Evolutionary conservation across 2,888 invertebrate species (phyloP), one percentile per base, ranked within the genome.

Genomic region (Coleophora deauratella): DNA sequence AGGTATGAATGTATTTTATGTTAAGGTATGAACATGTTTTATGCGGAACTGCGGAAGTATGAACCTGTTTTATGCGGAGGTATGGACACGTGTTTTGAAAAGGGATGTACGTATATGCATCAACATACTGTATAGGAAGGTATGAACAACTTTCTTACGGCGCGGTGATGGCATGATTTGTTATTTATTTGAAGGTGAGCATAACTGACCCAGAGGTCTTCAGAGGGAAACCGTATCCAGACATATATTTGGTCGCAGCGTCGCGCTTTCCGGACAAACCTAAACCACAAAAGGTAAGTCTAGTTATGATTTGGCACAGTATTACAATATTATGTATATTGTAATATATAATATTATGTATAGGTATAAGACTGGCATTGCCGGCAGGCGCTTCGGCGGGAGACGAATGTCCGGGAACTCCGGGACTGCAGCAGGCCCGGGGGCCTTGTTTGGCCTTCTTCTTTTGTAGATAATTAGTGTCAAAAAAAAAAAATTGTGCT

Each of bases 161-260:
- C 1, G 2, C 12, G 9, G 33, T 9, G 10, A n/a, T n/a, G 7
- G 9, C 12, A 33, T 11, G 7, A 7, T n/a, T n/a, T n/a, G n/a
- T n/a, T n/a, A n/a, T n/a, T n/a, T n/a, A n/a, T 86, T 87, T 35
- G 0, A 37, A 80, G 80, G 76, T 81, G 0, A 66, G 72, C 41
- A 58, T 55, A 0, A 59, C 89, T n/a, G 96, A 97, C 65, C 89
- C 92, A 0, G 94, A 93, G 34, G 93, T 97, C 0, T 89, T 89
- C 52, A 72, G 88, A 9, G 94, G 95, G 0, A 97, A 97, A 73
- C 97, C 97, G 0, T 87, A 89, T 11, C 97, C 97, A 0, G 96
- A 97, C 62, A 91, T 94, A 33, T 97, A 93, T 59, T 69, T 93
- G 4, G 86, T 94, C 0, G 91, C 92, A 34, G 93, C 93, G 0